phyloP scores from a whole-genome alignment of 2,113 vertebrate genomes.

The Seriola aureovittata region DNA sequence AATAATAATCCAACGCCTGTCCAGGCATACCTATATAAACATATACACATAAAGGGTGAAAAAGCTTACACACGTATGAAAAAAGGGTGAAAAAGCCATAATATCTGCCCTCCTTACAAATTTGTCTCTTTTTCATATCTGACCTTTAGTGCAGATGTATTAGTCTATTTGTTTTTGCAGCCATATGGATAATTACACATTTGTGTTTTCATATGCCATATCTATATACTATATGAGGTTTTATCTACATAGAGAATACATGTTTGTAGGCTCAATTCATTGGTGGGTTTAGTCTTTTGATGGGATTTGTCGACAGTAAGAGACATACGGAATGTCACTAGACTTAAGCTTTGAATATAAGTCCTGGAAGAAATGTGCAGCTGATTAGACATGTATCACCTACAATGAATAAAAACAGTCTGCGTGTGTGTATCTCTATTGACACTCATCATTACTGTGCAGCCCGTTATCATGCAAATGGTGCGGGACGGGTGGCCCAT shows the following conservation, averaged over 20 bases:
- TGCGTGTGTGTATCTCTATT: background rate
- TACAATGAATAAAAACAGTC: background rate
- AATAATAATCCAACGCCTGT: background rate
- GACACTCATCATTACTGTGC: background rate
- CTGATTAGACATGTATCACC: background rate
- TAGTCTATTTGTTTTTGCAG: background rate
- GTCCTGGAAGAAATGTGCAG: background rate
- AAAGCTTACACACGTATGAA: background rate
- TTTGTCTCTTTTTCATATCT: background rate
- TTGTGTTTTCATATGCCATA: too few species aligned
- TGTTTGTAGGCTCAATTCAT: too few species aligned
- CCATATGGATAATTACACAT: too few species aligned
- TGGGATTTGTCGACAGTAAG: too few species aligned
- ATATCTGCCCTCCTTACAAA: too few species aligned
- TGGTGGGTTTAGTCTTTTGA: too few species aligned
- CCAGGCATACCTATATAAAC: background rate
- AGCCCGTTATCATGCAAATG: conserved; percentile 55
- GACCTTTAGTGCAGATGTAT: background rate
- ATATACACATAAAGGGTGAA: background rate
- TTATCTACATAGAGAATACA: too few species aligned
- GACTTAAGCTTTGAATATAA: background rate
- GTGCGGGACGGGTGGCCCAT: conserved; percentile 30
- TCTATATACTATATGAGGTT: too few species aligned
- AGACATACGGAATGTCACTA: too few species aligned
- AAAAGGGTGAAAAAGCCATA: too few species aligned